phyloP scores from a whole-genome alignment of 2,113 vertebrate genomes.

The Menura novaehollandiae region DNA sequence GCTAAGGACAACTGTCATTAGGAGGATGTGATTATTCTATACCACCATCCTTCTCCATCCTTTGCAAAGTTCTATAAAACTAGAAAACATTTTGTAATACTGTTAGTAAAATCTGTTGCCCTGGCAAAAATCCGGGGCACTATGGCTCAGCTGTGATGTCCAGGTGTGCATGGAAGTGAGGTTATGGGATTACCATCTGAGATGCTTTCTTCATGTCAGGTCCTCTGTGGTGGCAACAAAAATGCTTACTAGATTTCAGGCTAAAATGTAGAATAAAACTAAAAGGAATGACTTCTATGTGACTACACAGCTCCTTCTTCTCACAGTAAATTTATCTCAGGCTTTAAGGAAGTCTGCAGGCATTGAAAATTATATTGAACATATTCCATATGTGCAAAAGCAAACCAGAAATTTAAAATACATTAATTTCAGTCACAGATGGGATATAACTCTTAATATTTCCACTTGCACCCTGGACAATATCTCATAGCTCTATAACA shows the following conservation, averaged over 20 bases:
- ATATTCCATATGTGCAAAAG: slow-evolving; percentile 22
- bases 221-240: background rate
- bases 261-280: background rate
- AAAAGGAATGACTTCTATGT: background rate
- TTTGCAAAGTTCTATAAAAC: background rate
- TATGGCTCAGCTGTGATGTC: background rate
- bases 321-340: slow-evolving; percentile 17
- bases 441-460: slow-evolving; percentile 31
- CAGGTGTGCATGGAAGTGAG: background rate
- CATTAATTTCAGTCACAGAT: background rate
- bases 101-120: background rate
- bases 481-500: slow-evolving; percentile 1
- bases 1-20: background rate
- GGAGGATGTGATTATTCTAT: background rate
- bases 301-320: background rate
- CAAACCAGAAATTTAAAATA: background rate
- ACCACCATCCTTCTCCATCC: background rate
- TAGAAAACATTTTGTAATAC: background rate
- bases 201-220: background rate
- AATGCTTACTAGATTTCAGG: background rate
- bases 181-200: background rate
- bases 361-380: slow-evolving; percentile 19
- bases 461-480: background rate
- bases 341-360: background rate
- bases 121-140: background rate